Conservation (phyloP, 2,888 invertebrate genomes). For the Calliopum simillimum region DNA sequence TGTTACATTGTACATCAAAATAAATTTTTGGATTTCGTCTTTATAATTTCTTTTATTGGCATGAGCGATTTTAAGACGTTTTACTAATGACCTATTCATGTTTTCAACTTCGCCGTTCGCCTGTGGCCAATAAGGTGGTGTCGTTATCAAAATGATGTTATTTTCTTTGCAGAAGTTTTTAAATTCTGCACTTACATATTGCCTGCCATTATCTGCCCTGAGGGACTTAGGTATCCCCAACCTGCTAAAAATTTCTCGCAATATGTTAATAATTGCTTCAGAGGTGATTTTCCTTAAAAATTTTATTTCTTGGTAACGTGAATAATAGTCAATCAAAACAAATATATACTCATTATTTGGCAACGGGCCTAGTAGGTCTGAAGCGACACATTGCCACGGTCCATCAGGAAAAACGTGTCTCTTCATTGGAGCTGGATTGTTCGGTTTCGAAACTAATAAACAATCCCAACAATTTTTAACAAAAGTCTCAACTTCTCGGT, state of each 20-base stretch:
- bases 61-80: conserved; percentile 32
- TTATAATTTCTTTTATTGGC: conserved; percentile 29
- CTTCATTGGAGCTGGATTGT: conserved; percentile 29
- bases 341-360: conserved; percentile 38
- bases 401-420: conserved; percentile 38
- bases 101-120: conserved; percentile 42
- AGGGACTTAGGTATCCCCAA: conserved; percentile 34
- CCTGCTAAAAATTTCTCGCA: conserved; percentile 37
- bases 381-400: conserved; percentile 38
- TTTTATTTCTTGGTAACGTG: conserved; percentile 31
- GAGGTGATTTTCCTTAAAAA: conserved; percentile 32
- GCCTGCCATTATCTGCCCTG: conserved; percentile 37
- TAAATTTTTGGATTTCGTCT: conserved; percentile 36
- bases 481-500: conserved; percentile 29
- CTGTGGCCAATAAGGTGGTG: conserved; percentile 39
- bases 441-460: conserved; percentile 37
- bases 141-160: conserved; percentile 29
- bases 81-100: conserved; percentile 30
- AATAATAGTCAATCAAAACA: conserved; percentile 39
- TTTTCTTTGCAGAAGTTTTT: conserved; percentile 28
- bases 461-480: conserved; percentile 38
- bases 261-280: conserved; percentile 30
- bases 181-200: conserved; percentile 33
- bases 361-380: conserved; percentile 36
- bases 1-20: conserved; percentile 38